Base-by-base conservation (phyloP, 2,888 invertebrate species). In the Drosophila lacicola region DNA sequence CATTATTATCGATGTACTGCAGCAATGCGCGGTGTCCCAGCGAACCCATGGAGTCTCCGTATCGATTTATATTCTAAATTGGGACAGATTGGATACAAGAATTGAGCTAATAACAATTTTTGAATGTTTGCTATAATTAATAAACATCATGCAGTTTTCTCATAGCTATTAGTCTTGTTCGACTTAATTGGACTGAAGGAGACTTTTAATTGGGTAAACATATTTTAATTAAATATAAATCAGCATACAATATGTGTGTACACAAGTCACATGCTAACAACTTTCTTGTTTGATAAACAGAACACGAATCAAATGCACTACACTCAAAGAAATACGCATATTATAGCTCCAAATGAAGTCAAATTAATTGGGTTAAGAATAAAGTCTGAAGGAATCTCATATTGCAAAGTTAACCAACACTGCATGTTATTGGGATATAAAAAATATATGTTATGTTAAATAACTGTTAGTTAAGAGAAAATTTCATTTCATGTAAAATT, bases 21-120 rank as follows among this genome's bases (percentile, higher is more conserved):
- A 95, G 94, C 89, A 97, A 94, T 87, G 96, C 95, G 91, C 96
- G 95, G 93, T 96, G 97, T 93, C 96, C 96, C 92, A 97, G 94
- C 82, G 97, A 97, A 94, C 96, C 96, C 97, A 97, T 97, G 94
- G 97, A 97, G 94, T 97, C 97, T 93, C 96, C 95, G 93, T 90
- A 91, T 69, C 96, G 96, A 93, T 96, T 96, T 92, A 97, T 95
- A 93, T 96, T 96, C 97, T 97, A 93, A 39, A 62, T 71, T 17
- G 19, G 47, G 14, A 50, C 14, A 78, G 54, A 78, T 8, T 13
- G 4, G 10, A 10, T 21, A 50, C 42, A 46, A 17, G 14, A 19
- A 49, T 34, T 34, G 36, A 61, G 53, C 37, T 54, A 41, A 13
- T 11, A 46, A 44, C 49, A n/a, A 41, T 46, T 53, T 21, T 0